Evolutionary conservation across 2,888 invertebrate genomes (phyloP), one percentile per base, ranked within the genome.

Genomic region (Margaritifera margaritifera): DNA sequence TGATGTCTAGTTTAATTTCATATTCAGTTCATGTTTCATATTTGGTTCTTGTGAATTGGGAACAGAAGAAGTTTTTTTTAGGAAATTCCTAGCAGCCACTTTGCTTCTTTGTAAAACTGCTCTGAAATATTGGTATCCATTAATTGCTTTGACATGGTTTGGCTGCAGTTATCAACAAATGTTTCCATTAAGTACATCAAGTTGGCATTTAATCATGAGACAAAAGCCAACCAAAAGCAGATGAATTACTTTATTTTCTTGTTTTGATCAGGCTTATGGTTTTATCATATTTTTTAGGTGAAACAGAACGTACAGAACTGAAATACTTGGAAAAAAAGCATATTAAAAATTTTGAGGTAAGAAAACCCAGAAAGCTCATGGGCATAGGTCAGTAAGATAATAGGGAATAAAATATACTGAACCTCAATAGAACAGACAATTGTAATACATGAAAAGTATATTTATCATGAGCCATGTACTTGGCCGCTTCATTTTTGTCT

Each of bases 331-430:
- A 82, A 67, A 80, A 81, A 69, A 81, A 82, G 62, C 82, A 84
- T 66, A 72, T 75, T 42, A 72, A 78, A 61, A 81, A 84, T 55
- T 84, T 82, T 86, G 82, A 86, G 80, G 86, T 85, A 76, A 62
- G 59, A 58, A 5, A 52, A 59, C 59, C n/a, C 8, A 22, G 24
- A 22, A 22, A 24, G 55, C 20, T 55, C 20, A n/a, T 3, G 2
- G 22, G 8, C n/a, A 55, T 24, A 22, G 19, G 20, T 24, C 24
- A 22, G 2, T 0, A 24, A 55, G 20, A n/a, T 55, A 8, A 20
- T 24, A 55, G n/a, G 15, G 18, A 22, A 8, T 20, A 27, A n/a
- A 61, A 61, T 22, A 18, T 24, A 22, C 19, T 27, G 27, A 24
- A 19, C 24, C 19, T 8, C 22, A 58, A 25, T 24, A 6, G 24